Percentiles rank a stretch among this genome's conserved stretches.
These are phyloP conservation scores for Drosophila takahashii DNA, from an alignment of 1,140 invertebrate genomes.

Conservation along the genomic window DNA sequence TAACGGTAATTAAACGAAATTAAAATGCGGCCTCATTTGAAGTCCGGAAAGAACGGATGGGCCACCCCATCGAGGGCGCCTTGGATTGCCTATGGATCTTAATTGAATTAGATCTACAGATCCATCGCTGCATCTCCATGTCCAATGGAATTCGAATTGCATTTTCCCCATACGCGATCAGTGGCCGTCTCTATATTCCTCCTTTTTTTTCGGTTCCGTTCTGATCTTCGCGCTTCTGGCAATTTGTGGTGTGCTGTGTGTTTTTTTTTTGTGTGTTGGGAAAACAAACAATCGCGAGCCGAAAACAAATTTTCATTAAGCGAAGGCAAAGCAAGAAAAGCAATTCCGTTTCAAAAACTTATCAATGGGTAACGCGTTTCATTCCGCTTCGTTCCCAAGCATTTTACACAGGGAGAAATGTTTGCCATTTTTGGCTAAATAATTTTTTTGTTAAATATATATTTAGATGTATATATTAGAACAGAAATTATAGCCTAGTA, in stretches of 20 bases:
- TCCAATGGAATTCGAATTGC: constrained; percentile 45
- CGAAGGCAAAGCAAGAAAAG: constrained; percentile 7
- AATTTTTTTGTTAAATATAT: too few species aligned
- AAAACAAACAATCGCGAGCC: constrained; percentile 34
- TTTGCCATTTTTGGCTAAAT: too few species aligned
- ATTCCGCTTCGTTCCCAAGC: constrained; percentile 1
- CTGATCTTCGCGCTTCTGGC: constrained; percentile 16
- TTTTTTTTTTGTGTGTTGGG: constrained; percentile 2
- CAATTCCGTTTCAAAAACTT: constrained; percentile 47
- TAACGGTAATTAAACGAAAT: constrained; percentile 51
- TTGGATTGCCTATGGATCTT: constrained; percentile 12
- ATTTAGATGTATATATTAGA: too few species aligned
- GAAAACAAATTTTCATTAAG: constrained; percentile 62
- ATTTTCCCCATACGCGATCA: constrained; percentile 29
- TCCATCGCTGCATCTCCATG: constrained; percentile 39
- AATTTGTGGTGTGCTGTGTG: constrained; percentile 14
- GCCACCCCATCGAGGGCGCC: constrained; percentile 31
- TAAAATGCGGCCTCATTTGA: constrained; percentile 45
- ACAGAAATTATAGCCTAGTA: too few species aligned
- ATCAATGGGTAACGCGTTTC: constrained; percentile 34
- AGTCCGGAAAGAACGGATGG: constrained; percentile 12
- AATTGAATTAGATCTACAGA: constrained; percentile 57
- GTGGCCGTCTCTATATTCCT: constrained; percentile 26
- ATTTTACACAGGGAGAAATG: not conserved
- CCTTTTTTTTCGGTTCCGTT: constrained; percentile 12